Evolutionary conservation across 1,140 invertebrate genomes (phyloP), one percentile per base, ranked within the genome.

Genomic region (Lamellibrachia luymesi): DNA sequence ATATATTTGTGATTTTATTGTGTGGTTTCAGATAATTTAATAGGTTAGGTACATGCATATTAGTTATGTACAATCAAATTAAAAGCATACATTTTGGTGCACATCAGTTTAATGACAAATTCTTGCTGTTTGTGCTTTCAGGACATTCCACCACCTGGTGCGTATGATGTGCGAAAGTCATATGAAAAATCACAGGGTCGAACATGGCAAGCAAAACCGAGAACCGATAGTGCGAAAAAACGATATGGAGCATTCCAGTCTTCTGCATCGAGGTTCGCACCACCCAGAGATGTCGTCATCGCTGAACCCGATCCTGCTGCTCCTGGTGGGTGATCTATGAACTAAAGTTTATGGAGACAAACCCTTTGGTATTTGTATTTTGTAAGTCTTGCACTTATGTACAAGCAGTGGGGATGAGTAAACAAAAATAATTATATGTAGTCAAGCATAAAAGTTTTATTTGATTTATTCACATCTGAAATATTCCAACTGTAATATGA

Each of bases 121-220:
- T 80, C 8, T 80, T 80, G 64, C 64, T 10, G 6, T 93, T 64
- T 94, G 89, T 93, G 25, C 56, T 94, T 94, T 2, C 93, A 96
- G 95, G 96, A 96, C 92, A 93, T 95, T 8, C 96, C 96, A 7
- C 95, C 96, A 80, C 96, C 96, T 50, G 96, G 96, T 22, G 94
- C 95, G 1, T 96, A 96, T 94, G 95, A 96, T 94, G 95, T 96
- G 8, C 90, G 93, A 27, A 94, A 95, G 91, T 95, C 96, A 17
- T 96, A 94, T 94, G 93, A 95, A 25, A 94, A 95, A n/a, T 94
- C 94, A 50, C 95, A 96, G 92, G 90, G 94, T 2, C 94, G 94
- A 92, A 51, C 38, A 2, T 93, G 94, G 6, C 92, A 93, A 90
- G 94, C 95, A 50, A 95, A 95, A 80, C 95, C 96, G 25, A 94